Evolutionary conservation across 2,113 vertebrate genomes (phyloP).

Genomic region (Blennius ocellaris): DNA sequence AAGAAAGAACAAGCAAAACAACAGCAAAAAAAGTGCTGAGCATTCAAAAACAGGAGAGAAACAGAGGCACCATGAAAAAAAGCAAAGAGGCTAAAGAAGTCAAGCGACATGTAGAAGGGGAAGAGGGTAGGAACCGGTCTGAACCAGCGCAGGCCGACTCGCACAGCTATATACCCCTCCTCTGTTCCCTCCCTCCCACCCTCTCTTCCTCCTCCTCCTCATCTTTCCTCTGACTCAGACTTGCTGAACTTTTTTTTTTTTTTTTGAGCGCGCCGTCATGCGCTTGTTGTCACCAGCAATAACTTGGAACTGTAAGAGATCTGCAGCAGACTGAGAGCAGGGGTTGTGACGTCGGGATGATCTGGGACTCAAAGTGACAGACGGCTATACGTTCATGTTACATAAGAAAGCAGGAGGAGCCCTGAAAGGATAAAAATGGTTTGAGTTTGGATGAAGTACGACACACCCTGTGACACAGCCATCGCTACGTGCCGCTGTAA

Average conservation of each 20-base stretch:
- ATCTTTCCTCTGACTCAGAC: constrained; percentile 70
- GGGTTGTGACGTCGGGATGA: background rate
- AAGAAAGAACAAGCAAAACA: background rate
- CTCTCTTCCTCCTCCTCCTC: constrained; percentile 39
- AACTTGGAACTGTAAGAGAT: constrained; percentile 69
- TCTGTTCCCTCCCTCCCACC: constrained; percentile 1
- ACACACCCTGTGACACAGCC: background rate
- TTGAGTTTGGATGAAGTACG: constrained; percentile 15
- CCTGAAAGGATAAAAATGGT: background rate
- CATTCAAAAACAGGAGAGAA: constrained; percentile 4
- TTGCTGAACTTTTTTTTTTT: constrained; percentile 65
- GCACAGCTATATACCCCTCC: constrained; percentile 50
- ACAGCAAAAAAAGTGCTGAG: background rate
- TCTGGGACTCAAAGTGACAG: background rate
- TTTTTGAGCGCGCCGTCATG: constrained; percentile 52
- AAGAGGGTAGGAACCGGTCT: constrained; percentile 78
- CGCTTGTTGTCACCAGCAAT: constrained; percentile 67
- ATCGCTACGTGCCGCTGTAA: background rate
- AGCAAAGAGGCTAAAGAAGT: constrained; percentile 18
- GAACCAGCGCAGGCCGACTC: constrained; percentile 78
- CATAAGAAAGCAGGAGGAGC: constrained; percentile 38
- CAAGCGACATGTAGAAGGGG: background rate
- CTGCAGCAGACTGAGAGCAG: background rate
- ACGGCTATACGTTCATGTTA: constrained; percentile 48
- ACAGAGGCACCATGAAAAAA: background rate